Conservation (phyloP, 1,140 invertebrate species). For the Tetragonula clypearis region DNA sequence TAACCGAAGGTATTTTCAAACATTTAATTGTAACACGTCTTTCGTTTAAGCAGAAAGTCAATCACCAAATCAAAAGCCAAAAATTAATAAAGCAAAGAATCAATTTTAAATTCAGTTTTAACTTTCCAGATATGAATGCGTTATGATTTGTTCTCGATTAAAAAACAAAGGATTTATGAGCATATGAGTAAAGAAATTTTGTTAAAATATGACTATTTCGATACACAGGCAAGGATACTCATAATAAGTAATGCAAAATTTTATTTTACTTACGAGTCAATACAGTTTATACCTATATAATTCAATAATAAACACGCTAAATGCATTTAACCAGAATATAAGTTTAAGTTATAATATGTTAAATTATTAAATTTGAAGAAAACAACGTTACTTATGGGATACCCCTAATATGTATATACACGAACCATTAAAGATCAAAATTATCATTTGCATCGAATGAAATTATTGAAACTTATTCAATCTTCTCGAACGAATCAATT, state of each 20-base stretch:
- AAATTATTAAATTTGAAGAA: too few relatives aligned
- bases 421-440: neutral
- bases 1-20: neutral
- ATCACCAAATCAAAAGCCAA: neutral
- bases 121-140: neutral
- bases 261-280: too few relatives aligned
- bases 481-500: neutral
- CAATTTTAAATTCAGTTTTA: neutral
- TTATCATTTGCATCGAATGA: neutral
- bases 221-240: too few relatives aligned
- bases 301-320: too few relatives aligned
- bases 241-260: too few relatives aligned
- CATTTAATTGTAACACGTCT: neutral
- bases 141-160: neutral
- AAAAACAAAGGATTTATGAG: neutral
- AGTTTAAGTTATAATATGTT: too few relatives aligned
- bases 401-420: neutral
- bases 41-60: neutral
- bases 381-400: neutral
- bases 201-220: too few relatives aligned
- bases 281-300: too few relatives aligned
- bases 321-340: too few relatives aligned
- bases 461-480: neutral
- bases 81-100: neutral
- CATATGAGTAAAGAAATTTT: neutral